Conservation (phyloP, 2,797 vertebrate species). For the Gallinago stenura region DNA sequence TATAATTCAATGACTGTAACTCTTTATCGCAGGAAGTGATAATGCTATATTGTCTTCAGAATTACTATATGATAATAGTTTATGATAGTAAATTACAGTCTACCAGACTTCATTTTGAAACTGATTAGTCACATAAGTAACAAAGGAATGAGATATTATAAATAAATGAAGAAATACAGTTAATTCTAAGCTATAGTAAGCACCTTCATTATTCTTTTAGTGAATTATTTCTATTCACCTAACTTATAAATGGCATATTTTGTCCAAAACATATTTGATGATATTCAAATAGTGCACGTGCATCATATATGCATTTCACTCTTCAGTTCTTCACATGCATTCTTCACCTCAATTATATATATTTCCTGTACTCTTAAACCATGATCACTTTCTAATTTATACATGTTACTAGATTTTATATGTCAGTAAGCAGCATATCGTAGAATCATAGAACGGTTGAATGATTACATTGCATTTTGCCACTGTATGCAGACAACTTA, state of each 20-base stretch:
- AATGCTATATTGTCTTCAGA: not conserved
- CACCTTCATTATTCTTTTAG: not conserved
- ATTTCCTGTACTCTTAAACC: not conserved
- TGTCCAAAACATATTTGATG: not conserved
- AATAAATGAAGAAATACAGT: not conserved
- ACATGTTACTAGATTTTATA: not conserved
- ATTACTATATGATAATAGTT: not conserved
- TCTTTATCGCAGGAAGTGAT: not conserved
- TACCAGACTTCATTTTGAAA: not conserved
- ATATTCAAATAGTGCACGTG: not conserved
- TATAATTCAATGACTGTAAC: not conserved
- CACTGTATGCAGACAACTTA: not conserved
- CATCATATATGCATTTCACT: not conserved
- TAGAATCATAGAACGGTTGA: not conserved
- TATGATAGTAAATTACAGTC: not conserved
- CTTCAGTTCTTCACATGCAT: not conserved
- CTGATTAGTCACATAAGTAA: not conserved
- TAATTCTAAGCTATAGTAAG: not conserved
- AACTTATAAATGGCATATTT: not conserved
- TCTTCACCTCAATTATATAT: not conserved
- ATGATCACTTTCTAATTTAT: not conserved
- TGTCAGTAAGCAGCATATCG: not conserved
- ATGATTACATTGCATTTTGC: not conserved
- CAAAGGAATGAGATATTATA: not conserved
- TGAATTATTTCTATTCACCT: not conserved